A percentile compares a stretch with the other conserved stretches of the same genome.
These are phyloP conservation scores for Chrysogorgia sp. DNA, from an alignment of 92 coral and sea anemone species.

Conservation along the genomic window DNA sequence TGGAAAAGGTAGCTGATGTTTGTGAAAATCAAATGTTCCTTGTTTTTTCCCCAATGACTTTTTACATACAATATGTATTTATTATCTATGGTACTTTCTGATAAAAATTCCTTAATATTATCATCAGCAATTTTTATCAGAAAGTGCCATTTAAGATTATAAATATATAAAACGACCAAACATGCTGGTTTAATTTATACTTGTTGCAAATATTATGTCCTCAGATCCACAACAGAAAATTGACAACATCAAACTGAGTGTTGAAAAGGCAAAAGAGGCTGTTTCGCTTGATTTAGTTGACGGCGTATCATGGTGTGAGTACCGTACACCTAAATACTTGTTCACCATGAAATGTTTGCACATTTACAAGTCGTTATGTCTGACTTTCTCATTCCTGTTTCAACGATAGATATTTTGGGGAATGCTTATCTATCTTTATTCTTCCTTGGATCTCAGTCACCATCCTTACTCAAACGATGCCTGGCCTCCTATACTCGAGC, in stretches of 20 bases:
- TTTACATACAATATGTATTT: not conserved
- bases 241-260: slow-evolving; percentile 83
- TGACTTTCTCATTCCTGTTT: not conserved
- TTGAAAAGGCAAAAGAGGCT: slow-evolving; percentile 96
- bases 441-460: slow-evolving; percentile 90
- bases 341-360: too few relatives aligned
- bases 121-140: too few relatives aligned
- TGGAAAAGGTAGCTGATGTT: slow-evolving; percentile 74
- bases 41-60: not conserved
- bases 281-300: slow-evolving; percentile 85
- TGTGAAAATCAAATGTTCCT: not conserved
- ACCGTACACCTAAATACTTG: not conserved
- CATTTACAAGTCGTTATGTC: not conserved
- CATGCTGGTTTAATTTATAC: too few relatives aligned
- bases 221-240: slow-evolving; percentile 78
- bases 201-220: not conserved
- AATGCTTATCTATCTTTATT: slow-evolving; percentile 97
- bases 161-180: too few relatives aligned
- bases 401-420: slow-evolving; percentile 80
- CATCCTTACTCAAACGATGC: slow-evolving; percentile 89
- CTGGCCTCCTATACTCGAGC: slow-evolving; percentile 94
- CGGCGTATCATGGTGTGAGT: slow-evolving; percentile 98
- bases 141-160: too few relatives aligned
- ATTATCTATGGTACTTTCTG: too few relatives aligned
- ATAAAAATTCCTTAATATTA: too few relatives aligned